Evolutionary conservation across 2,113 vertebrate genomes (phyloP).

Genomic region (Barnardius zonarius): DNA sequence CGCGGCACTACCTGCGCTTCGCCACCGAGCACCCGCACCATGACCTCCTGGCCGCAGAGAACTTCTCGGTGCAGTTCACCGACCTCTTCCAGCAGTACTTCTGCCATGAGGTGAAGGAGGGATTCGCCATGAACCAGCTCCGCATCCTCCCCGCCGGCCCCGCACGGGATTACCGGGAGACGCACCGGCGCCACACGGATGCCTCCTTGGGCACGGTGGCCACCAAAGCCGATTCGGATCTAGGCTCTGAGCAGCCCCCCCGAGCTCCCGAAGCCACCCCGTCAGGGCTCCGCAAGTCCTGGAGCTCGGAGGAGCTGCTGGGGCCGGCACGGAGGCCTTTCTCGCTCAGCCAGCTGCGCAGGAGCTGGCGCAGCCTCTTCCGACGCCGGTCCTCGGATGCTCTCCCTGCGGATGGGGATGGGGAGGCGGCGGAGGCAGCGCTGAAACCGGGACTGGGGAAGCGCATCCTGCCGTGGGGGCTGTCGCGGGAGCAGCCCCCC

Average conservation of each 20-base stretch:
- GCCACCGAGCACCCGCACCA: constrained; percentile 83
- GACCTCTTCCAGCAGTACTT: constrained; percentile 95
- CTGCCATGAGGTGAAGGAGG: constrained; percentile 86
- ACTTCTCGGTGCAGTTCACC: constrained; percentile 90
- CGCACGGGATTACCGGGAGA: constrained; percentile 89
- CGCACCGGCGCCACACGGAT: constrained; percentile 62
- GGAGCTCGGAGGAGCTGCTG: constrained; percentile 82
- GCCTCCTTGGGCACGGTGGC: constrained; percentile 60
- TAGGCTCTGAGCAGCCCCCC: constrained; percentile 54
- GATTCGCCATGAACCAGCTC: constrained; percentile 67
- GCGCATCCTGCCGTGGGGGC: constrained; percentile 77
- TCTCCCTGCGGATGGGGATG: constrained; percentile 39
- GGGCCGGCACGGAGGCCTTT: constrained; percentile 73
- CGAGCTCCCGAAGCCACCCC: constrained; percentile 41
- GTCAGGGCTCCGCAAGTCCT: constrained; percentile 67
- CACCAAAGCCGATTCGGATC: constrained; percentile 63
- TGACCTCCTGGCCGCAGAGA: constrained; percentile 86
- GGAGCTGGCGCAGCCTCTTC: constrained; percentile 82
- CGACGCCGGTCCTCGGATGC: constrained; percentile 76
- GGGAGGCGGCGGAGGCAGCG: neutral
- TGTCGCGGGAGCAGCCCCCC: constrained; percentile 69
- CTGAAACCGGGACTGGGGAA: constrained; percentile 60
- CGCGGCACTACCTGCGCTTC: constrained; percentile 90
- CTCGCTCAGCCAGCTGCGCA: constrained; percentile 81
- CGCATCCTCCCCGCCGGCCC: constrained; percentile 75